phyloP scores from a whole-genome alignment of 2,113 vertebrate genomes.

The Leptodactylus fuscus region DNA sequence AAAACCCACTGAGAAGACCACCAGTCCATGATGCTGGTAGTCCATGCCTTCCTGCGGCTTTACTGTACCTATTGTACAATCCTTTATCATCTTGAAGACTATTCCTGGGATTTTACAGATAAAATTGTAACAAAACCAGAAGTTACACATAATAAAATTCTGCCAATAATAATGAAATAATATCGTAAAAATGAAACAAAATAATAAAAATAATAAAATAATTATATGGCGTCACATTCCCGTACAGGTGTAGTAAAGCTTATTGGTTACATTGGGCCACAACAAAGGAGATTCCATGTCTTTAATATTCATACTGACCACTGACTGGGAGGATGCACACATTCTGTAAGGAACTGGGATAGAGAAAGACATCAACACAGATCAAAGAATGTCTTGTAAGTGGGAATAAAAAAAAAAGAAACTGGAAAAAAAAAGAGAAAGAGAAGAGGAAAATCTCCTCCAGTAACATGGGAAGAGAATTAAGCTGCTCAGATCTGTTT shows the following conservation, averaged over 20 bases:
- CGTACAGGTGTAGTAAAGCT: background rate
- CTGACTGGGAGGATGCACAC: background rate
- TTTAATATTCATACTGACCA: conserved; percentile 25
- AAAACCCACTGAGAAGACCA: too few relatives aligned
- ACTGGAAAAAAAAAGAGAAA: conserved; percentile 15
- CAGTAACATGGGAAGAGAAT: conserved; percentile 74
- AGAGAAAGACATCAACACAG: conserved; percentile 75
- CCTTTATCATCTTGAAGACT: background rate
- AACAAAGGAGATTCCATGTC: background rate
- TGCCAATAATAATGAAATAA: too few relatives aligned
- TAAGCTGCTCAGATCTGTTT: conserved; percentile 75
- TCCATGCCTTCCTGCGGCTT: too few relatives aligned
- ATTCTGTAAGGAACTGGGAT: background rate
- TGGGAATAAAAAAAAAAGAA: conserved; percentile 58
- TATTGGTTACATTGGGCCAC: background rate
- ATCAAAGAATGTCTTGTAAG: conserved; percentile 75
- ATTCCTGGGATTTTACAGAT: background rate
- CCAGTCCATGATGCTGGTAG: too few relatives aligned
- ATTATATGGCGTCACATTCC: background rate
- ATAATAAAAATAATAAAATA: background rate
- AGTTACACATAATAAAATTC: too few relatives aligned
- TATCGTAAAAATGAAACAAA: background rate
- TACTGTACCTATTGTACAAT: too few relatives aligned
- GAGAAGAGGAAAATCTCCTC: conserved; percentile 65
- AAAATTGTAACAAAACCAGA: background rate